Evolutionary conservation across 2,888 invertebrate genomes (phyloP), one percentile per base, ranked within the genome.

Genomic region (Oxytorus armatus): DNA sequence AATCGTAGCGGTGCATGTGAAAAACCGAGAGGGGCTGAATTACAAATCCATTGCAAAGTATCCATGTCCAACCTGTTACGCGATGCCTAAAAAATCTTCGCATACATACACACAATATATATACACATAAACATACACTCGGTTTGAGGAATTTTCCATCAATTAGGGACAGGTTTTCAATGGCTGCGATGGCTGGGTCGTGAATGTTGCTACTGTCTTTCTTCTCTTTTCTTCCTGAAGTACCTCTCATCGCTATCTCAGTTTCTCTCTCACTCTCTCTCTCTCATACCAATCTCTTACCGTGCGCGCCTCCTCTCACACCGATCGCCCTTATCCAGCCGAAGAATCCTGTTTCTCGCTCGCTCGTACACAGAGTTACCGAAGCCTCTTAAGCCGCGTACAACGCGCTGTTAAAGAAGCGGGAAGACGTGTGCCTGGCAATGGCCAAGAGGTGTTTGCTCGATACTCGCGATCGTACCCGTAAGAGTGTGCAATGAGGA

Each of bases 141-240:
- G 66, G 77, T 69, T 72, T 51, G 77, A 86, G 90, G 90, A 91
- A 90, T 90, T 90, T 90, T 89, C 90, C 90, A 91, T 91, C 90
- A 91, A 91, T 91, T 90, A 90, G 88, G 88, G 90, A 90, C 90
- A 90, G 90, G 90, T 90, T 90, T 90, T 85, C 87, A 83, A 63
- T 77, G 85, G n/a, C 69, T 70, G 82, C 80, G 77, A 83, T 83
- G 83, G 82, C 80, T 77, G 84, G n/a, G n/a, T 74, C 73, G 61
- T 73, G 79, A 47, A 68, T 77, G 61, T 66, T 25, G 59, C 68
- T 66, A 66, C 72, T 36, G 79, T 83, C 76, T 77, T 79, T 70
- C 59, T 68, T 68, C 61, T 55, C 70, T 74, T 73, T 74, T 70
- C 68, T 76, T 69, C 53, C 49, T 29, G 21, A 36, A 63, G 39